A percentile compares a stretch with the other conserved stretches of the same genome.
Conservation (phyloP, 2,113 vertebrate species). For the Alaudala cheleensis region DNA sequence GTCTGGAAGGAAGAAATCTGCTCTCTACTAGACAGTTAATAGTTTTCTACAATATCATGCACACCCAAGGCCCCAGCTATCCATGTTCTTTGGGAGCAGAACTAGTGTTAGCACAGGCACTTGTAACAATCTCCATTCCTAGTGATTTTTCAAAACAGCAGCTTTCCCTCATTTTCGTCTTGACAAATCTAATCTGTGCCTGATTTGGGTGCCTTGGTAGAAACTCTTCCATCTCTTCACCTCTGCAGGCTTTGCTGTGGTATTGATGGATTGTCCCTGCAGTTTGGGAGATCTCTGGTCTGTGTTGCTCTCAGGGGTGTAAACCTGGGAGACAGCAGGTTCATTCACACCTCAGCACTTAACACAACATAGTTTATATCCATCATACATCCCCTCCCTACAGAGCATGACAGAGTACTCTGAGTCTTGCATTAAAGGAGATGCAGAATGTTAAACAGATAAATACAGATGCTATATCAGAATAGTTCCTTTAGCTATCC, state of each 20-base stretch:
- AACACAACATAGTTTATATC: background rate
- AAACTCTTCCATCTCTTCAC: background rate
- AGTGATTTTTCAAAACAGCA: background rate
- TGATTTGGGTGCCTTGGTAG: background rate
- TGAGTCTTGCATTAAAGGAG: background rate
- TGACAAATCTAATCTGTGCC: background rate
- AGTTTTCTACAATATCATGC: background rate
- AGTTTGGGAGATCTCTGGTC: conserved; percentile 14
- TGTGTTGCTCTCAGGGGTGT: background rate
- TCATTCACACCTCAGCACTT: conserved; percentile 12
- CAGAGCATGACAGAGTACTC: background rate
- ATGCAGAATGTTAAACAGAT: background rate
- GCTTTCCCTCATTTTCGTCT: background rate
- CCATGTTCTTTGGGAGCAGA: background rate
- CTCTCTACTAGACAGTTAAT: background rate
- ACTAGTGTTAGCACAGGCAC: background rate
- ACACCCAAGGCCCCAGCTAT: background rate
- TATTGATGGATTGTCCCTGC: background rate
- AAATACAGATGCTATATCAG: background rate
- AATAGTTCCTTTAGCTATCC: background rate
- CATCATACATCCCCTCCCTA: background rate
- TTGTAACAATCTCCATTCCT: background rate
- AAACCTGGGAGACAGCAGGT: background rate
- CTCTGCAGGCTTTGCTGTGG: background rate
- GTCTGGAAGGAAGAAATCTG: background rate